Percentiles rank a stretch among this genome's conserved stretches.
These are phyloP conservation scores for Xestia sexstrigata DNA, from an alignment of 2,888 invertebrate genomes.

Conservation along the genomic window DNA sequence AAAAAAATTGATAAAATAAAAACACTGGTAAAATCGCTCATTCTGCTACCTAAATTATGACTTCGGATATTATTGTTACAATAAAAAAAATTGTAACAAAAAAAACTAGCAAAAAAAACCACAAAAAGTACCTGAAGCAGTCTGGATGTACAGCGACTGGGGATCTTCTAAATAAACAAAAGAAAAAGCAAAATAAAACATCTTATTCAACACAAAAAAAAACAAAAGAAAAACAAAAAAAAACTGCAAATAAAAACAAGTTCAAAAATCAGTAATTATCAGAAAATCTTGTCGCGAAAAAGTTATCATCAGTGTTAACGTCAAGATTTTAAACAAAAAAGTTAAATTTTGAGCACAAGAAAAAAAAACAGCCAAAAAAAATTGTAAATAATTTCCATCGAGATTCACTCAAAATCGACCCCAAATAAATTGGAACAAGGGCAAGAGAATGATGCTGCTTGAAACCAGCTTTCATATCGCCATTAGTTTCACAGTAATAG, in stretches of 20 bases:
- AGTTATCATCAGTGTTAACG: not conserved
- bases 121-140: slow-evolving; percentile 81
- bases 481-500: too few relatives aligned
- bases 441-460: too few relatives aligned
- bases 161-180: slow-evolving; percentile 78
- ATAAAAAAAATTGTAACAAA: slow-evolving; percentile 18
- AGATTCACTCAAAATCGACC: not conserved
- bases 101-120: slow-evolving; percentile 36
- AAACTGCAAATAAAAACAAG: slow-evolving; percentile 21
- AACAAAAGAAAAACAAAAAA: slow-evolving; percentile 27
- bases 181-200: slow-evolving; percentile 74
- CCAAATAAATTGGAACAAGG: too few relatives aligned
- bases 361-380: not conserved
- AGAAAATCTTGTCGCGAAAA: not conserved
- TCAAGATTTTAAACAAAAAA: not conserved
- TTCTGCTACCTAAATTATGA: not conserved
- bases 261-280: slow-evolving; percentile 1
- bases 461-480: too few relatives aligned
- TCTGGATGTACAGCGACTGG: slow-evolving; percentile 80
- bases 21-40: not conserved
- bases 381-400: not conserved
- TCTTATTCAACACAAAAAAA: slow-evolving; percentile 51
- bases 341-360: not conserved
- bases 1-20: slow-evolving; percentile 46
- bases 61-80: not conserved